These are phyloP conservation scores for Entomobrya proxima DNA, from an alignment of 2,888 invertebrate species.

Conservation along the genomic window DNA sequence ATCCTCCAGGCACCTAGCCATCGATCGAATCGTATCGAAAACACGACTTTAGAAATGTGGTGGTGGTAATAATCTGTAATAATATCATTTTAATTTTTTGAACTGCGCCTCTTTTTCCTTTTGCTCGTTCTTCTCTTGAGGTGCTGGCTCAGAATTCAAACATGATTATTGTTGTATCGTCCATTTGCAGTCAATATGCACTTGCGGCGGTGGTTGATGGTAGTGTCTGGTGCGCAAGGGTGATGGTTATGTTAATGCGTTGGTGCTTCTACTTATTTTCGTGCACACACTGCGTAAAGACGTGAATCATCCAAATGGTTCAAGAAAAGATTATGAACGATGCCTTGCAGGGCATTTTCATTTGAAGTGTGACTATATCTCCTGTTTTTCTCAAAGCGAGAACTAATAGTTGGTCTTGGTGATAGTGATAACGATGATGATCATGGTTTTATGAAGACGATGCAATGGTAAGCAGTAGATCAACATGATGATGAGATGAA, in stretches of 20 bases:
- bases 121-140: not conserved
- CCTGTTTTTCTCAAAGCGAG: constrained; percentile 10
- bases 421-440: not conserved
- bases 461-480: constrained; percentile 23
- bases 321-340: not conserved
- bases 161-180: constrained; percentile 17
- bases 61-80: constrained; percentile 47
- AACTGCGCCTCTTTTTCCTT: constrained; percentile 41
- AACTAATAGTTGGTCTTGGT: not conserved
- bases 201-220: constrained; percentile 6
- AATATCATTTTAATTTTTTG: constrained; percentile 60
- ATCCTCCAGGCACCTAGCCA: constrained; percentile 32
- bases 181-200: constrained; percentile 16
- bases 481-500: constrained; percentile 25
- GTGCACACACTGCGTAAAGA: not conserved
- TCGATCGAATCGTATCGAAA: constrained; percentile 18
- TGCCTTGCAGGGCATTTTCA: constrained; percentile 43
- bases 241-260: not conserved
- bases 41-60: constrained; percentile 8
- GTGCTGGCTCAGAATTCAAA: not conserved
- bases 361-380: constrained; percentile 15
- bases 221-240: not conserved
- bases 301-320: constrained; percentile 23
- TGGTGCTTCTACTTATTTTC: not conserved
- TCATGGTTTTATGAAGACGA: not conserved